Base-by-base conservation (phyloP, 2,888 invertebrate genomes). In the Alsophila aescularia region DNA sequence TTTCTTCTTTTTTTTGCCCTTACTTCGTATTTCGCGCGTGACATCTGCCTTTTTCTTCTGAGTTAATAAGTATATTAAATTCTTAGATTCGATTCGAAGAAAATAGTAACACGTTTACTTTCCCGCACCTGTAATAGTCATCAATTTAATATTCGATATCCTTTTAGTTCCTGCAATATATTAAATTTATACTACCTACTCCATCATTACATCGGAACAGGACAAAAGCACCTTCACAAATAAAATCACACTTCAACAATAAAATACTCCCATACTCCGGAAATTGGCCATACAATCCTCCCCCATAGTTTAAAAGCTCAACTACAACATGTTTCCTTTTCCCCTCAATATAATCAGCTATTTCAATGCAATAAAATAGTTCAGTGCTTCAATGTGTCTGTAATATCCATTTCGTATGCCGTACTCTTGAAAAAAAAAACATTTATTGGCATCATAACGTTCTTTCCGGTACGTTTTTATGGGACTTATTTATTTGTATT, bases 401-500 rank as follows among this genome's bases (percentile, higher is more conserved):
- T 58, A 51, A 61, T 52, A 55, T 42, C 58, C 55, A 58, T 52
- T 61, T 47, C 35, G 52, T 52, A 61, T 61, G 58, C 58, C 10
- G 50, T 40, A 18, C 49, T 42, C 52, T 55, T 55, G 40, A 36
- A 49, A 55, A 55, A n/a, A n/a, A n/a, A 55, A 55, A 34, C 50
- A 55, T 55, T 55, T 50, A 40, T 50, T 36, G 35, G 34, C 36
- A 45, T 50, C 40, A 35, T 50, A 50, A 55, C 35, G 44, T 36
- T 34, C 29, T 41, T 45, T 31, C 13, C 37, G 35, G 24, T 40
- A 21, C 16, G 12, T 50, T 55, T 54, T 55, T 55, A 35, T 40
- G 14, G 39, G 9, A 44, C 27, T 47, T 39, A 13, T 40, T 32
- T n/a, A n/a, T 29, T 49, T 29, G 43, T 34, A 36, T 44, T 36